Base-by-base conservation (phyloP, 2,888 invertebrate genomes). In the Nasonia oneida region DNA sequence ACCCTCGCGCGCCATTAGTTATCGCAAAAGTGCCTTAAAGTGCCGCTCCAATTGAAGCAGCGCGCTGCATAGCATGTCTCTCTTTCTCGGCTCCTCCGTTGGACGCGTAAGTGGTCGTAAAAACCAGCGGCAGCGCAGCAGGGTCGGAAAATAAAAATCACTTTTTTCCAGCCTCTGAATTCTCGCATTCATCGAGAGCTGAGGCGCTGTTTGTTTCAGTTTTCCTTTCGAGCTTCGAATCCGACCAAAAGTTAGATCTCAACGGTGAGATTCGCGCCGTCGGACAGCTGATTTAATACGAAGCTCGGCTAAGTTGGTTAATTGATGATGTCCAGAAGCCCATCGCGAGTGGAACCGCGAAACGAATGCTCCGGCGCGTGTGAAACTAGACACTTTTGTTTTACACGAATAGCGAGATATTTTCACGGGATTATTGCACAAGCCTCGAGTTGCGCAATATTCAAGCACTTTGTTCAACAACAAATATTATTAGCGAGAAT, bases 1-100 rank as follows among this genome's bases (percentile, higher is more conserved):
- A 87, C 84, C 77, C 86, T 73, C 18, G 84, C n/a, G 84, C 75
- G 83, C 90, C 91, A 91, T 91, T 91, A 90, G 90, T 90, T 91
- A 91, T 91, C 91, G 89, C 89, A 76, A 87, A 90, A 89, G 87
- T 87, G 87, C 84, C 86, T 88, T 85, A 88, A 88, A 90, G 89
- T 88, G 88, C 86, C 85, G 89, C 89, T 88, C 86, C 86, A 89
- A 87, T 88, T 89, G 61, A 79, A 82, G 64, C 75, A 42, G 64
- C 14, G 47, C 75, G 47, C 75, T 64, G 23, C 29, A n/a, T 15
- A 15, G 33, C 67, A 47, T n/a, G 79, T 57, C 67, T 29, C n/a
- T 77, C 53, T 14, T 3, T 10, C 14, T 8, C 47, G 37, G 42
- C 42, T 71, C 70, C 73, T 70, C 12, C 47, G 29, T 42, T 29